Percentiles rank a stretch among this genome's conserved stretches.
phyloP scores from a whole-genome alignment of 2,797 vertebrate genomes.

The Centroberyx gerrardi region DNA sequence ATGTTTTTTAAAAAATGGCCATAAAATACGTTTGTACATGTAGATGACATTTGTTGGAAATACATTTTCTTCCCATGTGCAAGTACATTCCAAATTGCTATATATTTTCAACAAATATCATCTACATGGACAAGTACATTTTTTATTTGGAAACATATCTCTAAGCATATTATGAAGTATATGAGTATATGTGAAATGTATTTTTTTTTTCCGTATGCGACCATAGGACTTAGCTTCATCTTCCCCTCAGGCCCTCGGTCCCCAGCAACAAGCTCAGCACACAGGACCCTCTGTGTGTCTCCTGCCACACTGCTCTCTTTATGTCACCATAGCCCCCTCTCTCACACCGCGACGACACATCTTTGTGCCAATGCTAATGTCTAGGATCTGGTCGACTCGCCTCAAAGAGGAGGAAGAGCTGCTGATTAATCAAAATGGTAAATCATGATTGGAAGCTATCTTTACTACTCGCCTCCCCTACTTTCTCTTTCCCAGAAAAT shows the following conservation, averaged over 20 bases:
- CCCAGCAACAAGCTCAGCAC: slow-evolving; percentile 45
- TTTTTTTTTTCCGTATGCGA: slow-evolving; percentile 11
- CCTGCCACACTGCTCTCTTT: slow-evolving; percentile 67
- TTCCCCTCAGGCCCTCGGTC: slow-evolving; percentile 9
- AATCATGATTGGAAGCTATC: not conserved
- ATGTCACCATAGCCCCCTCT: slow-evolving; percentile 46
- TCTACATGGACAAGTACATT: too few species aligned
- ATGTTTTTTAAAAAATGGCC: too few species aligned
- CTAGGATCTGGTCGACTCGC: not conserved
- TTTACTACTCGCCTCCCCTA: not conserved
- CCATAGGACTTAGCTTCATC: slow-evolving; percentile 1
- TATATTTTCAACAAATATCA: too few species aligned
- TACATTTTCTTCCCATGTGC: too few species aligned
- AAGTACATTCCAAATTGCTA: too few species aligned
- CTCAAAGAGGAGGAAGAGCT: slow-evolving; percentile 13
- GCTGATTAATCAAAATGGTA: slow-evolving; percentile 19
- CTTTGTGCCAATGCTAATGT: slow-evolving; percentile 40
- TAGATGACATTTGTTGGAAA: too few species aligned
- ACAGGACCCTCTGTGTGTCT: slow-evolving; percentile 63
- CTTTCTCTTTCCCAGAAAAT: not conserved
- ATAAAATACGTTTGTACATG: too few species aligned
- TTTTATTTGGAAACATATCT: too few species aligned
- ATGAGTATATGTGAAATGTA: not conserved
- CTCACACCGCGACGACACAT: slow-evolving; percentile 36
- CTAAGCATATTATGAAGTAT: not conserved